Percentiles rank a stretch among this genome's conserved stretches.
These are phyloP conservation scores for Limenitis camilla DNA, from an alignment of 2,888 invertebrate genomes.

Conservation along the genomic window DNA sequence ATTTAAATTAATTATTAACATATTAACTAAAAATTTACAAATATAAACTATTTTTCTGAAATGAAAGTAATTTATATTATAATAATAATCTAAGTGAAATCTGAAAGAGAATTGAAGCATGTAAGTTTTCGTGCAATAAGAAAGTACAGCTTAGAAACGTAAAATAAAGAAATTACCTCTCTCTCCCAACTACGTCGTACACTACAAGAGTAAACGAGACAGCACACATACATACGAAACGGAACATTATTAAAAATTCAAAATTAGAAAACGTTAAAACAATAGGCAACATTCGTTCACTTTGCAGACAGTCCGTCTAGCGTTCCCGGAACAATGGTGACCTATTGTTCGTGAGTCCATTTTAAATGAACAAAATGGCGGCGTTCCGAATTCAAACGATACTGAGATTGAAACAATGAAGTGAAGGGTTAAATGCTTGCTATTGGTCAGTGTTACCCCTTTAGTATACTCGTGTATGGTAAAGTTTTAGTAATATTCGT, in stretches of 20 bases:
- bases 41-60: no score
- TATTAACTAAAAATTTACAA: no score
- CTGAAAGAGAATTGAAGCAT: no score
- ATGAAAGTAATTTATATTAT: no score
- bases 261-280: conserved; percentile 62
- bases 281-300: conserved; percentile 55
- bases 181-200: no score
- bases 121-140: no score
- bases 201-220: no score
- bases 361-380: conserved; percentile 74
- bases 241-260: conserved; percentile 42
- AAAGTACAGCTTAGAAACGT: no score
- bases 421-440: conserved; percentile 69
- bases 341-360: conserved; percentile 70
- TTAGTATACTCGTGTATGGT: conserved; percentile 10
- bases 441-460: conserved; percentile 66
- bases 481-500: background rate
- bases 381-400: conserved; percentile 47
- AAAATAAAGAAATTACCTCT: no score
- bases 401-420: conserved; percentile 65
- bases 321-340: conserved; percentile 56
- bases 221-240: conserved; percentile 31
- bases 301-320: conserved; percentile 50
- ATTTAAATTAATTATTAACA: no score
- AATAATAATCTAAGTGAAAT: no score